A percentile compares a stretch with the other conserved stretches of the same genome.
phyloP scores from a whole-genome alignment of 92 coral and sea anemone genomes.

The Epizoanthus ramosus region DNA sequence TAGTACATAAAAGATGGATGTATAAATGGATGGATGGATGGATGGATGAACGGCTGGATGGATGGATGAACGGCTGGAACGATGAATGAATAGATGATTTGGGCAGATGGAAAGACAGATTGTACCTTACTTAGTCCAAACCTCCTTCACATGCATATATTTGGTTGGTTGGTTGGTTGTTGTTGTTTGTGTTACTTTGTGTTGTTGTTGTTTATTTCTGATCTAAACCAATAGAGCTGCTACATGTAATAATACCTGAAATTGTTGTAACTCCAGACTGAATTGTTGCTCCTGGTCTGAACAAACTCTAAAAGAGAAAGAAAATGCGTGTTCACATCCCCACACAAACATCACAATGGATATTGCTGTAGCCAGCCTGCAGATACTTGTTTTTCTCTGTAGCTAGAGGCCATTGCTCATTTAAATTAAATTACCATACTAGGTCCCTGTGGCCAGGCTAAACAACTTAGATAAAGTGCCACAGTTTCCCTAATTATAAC shows the following conservation, averaged over 20 bases:
- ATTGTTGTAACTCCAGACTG: slow-evolving; percentile 63
- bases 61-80: not conserved
- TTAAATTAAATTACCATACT: too few species aligned
- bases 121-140: too few species aligned
- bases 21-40: too few species aligned
- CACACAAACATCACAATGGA: not conserved
- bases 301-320: slow-evolving; percentile 29
- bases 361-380: too few species aligned
- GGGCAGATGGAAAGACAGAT: not conserved
- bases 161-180: not conserved
- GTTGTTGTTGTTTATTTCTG: not conserved
- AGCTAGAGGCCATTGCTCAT: too few species aligned
- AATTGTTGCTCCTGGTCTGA: slow-evolving; percentile 47
- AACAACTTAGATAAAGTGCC: too few species aligned
- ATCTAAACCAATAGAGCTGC: not conserved
- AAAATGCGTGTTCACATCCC: not conserved
- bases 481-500: too few species aligned
- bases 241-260: slow-evolving; percentile 51
- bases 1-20: too few species aligned
- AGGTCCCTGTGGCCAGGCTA: too few species aligned
- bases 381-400: too few species aligned
- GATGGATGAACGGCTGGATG: not conserved
- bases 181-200: not conserved
- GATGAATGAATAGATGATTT: not conserved
- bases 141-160: not conserved